These are phyloP conservation scores for Peromyscus maniculatus DNA, from an alignment of 2,113 vertebrate genomes.

Conservation along the genomic window DNA sequence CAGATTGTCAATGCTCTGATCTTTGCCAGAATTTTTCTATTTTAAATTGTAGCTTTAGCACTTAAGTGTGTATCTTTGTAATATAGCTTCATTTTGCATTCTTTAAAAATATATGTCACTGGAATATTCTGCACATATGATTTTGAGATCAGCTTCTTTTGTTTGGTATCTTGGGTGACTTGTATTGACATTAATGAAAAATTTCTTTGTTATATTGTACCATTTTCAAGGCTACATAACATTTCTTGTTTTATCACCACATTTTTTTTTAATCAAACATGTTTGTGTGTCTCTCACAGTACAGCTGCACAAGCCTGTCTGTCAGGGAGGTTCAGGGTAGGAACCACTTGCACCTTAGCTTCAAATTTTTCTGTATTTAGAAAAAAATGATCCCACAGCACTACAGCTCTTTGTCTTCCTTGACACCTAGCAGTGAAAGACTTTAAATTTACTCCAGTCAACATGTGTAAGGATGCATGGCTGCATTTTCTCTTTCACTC, in stretches of 20 bases:
- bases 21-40: not conserved
- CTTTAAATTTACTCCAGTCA: not conserved
- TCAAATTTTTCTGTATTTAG: not conserved
- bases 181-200: not conserved
- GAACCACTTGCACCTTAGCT: not conserved
- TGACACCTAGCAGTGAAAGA: not conserved
- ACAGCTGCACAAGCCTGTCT: not conserved
- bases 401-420: not conserved
- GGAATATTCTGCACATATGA: not conserved
- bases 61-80: not conserved
- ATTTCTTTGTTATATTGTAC: not conserved
- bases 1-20: not conserved
- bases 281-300: not conserved
- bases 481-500: not conserved
- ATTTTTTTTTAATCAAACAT: not conserved
- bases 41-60: not conserved
- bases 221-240: not conserved
- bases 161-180: not conserved
- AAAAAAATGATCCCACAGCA: not conserved
- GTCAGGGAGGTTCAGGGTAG: not conserved
- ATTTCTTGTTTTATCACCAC: not conserved
- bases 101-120: not conserved
- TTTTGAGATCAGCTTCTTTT: not conserved
- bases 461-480: not conserved
- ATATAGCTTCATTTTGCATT: not conserved